A percentile compares a stretch with the other conserved stretches of the same genome.
These are phyloP conservation scores for Cyanoramphus novaezelandiae DNA, from an alignment of 2,113 vertebrate species.

Conservation along the genomic window DNA sequence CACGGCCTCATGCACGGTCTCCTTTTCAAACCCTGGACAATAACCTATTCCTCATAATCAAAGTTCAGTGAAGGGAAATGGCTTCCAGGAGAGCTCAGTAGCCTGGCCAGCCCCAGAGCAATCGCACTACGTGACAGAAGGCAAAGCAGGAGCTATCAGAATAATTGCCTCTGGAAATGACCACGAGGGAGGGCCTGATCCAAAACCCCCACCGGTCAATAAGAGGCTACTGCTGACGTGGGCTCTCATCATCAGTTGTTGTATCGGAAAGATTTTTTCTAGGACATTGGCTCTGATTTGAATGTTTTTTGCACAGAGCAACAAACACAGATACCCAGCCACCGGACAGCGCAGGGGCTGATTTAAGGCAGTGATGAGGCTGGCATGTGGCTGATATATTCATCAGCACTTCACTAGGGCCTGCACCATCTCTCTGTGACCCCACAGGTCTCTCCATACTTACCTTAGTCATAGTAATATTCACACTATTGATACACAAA, in stretches of 20 bases:
- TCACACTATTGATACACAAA: accelerated
- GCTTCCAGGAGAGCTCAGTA: conserved; percentile 56
- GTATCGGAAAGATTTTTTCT: not conserved
- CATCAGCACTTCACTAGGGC: not conserved
- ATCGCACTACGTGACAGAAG: conserved; percentile 56
- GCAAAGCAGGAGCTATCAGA: conserved; percentile 59
- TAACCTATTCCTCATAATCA: conserved; percentile 69
- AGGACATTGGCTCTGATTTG: not conserved
- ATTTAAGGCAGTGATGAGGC: not conserved
- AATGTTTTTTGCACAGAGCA: conserved; percentile 6
- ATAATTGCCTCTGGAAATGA: conserved; percentile 64
- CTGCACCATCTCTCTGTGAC: not conserved
- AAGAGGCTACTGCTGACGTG: conserved; percentile 15
- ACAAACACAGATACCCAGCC: not conserved
- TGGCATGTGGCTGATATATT: not conserved
- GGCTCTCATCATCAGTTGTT: conserved; percentile 26
- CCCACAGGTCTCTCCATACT: not conserved
- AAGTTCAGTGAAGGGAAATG: conserved; percentile 67
- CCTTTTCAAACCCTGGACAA: conserved; percentile 51
- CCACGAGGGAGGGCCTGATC: conserved; percentile 36
- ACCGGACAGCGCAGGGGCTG: not conserved
- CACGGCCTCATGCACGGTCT: not conserved
- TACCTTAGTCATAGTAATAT: not conserved
- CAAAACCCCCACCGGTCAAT: conserved; percentile 29
- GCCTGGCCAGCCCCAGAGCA: conserved; percentile 56